These are phyloP conservation scores for Synanceia verrucosa DNA, from an alignment of 2,797 vertebrate genomes.

Conservation along the genomic window DNA sequence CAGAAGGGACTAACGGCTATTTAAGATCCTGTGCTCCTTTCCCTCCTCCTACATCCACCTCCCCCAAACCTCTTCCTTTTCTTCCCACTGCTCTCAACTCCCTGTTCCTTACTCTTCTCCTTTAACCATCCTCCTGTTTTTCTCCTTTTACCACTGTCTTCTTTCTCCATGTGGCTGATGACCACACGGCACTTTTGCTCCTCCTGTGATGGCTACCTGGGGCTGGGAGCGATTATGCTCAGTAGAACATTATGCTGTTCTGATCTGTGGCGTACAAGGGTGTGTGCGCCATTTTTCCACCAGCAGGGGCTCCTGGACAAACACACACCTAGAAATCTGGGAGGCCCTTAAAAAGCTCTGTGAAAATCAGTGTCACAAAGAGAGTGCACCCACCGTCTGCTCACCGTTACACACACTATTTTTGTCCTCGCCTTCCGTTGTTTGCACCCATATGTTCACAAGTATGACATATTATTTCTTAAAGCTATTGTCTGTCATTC, in stretches of 20 bases:
- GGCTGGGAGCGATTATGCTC: not conserved
- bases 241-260: conserved; percentile 23
- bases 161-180: too few species aligned
- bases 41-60: not conserved
- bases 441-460: not conserved
- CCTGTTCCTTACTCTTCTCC: not conserved
- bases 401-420: not conserved
- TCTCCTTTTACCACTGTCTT: not conserved
- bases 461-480: too few species aligned
- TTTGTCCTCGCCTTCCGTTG: not conserved
- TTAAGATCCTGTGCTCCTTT: conserved; percentile 20
- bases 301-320: conserved; percentile 46
- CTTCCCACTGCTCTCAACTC: not conserved
- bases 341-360: conserved; percentile 36
- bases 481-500: too few species aligned
- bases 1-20: conserved; percentile 49
- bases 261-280: not conserved
- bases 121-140: not conserved
- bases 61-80: conserved; percentile 6
- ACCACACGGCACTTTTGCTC: not conserved
- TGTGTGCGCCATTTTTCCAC: conserved; percentile 32
- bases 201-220: conserved; percentile 3
- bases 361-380: conserved; percentile 41
- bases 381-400: conserved; percentile 23
- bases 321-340: conserved; percentile 26